phyloP scores from a whole-genome alignment of 2,113 vertebrate genomes.

The Mohoua ochrocephala region DNA sequence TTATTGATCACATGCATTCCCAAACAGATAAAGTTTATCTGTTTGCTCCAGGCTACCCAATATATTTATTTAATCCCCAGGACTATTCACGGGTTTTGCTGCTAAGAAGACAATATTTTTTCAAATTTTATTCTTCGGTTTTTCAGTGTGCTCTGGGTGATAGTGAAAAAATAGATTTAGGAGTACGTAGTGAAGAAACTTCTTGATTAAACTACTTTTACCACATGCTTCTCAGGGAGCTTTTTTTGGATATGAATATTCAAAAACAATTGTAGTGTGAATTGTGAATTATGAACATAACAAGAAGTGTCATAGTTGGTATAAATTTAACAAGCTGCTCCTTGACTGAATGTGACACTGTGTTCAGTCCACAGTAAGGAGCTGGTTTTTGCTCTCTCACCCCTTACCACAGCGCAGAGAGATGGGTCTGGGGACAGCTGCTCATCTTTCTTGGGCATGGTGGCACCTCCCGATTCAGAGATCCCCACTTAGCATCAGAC shows the following conservation, averaged over 20 bases:
- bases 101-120: neutral
- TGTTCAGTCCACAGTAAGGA: neutral
- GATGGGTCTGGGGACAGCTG: neutral
- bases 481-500: neutral
- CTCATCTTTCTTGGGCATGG: neutral
- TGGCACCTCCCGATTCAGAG: neutral
- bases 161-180: neutral
- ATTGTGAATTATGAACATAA: neutral
- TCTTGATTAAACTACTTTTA: neutral
- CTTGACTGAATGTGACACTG: neutral
- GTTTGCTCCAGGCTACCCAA: neutral
- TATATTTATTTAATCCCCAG: neutral
- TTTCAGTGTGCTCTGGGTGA: neutral
- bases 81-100: neutral
- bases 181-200: neutral
- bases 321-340: fast-evolving
- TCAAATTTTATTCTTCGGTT: neutral
- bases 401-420: neutral
- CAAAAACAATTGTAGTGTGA: neutral
- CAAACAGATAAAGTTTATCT: neutral
- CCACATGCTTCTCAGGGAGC: neutral
- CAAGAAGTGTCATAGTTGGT: neutral
- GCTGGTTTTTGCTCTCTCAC: fast-evolving
- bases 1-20: neutral
- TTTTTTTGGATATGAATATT: neutral